phyloP scores from a whole-genome alignment of 2,888 invertebrate genomes.

The Chymomyza fuscimana region DNA sequence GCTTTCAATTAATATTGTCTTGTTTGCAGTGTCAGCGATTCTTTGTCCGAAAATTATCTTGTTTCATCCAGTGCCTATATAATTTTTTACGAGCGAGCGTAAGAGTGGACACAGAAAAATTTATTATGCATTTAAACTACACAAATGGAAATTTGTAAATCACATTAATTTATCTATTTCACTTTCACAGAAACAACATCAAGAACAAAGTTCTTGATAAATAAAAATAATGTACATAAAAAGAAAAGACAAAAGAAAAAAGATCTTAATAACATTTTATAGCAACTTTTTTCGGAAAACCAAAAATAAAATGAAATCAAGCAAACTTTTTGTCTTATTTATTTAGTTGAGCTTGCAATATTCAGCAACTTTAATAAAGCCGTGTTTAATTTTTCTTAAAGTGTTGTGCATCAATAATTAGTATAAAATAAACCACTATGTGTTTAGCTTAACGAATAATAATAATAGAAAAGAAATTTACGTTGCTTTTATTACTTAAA shows the following conservation, averaged over 20 bases:
- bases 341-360: too few relatives aligned
- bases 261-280: not conserved
- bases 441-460: too few relatives aligned
- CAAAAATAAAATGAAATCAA: conserved; percentile 11
- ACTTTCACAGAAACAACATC: conserved; percentile 5
- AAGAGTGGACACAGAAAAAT: conserved; percentile 48
- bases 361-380: too few relatives aligned
- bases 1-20: not conserved
- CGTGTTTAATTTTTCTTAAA: too few relatives aligned
- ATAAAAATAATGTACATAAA: not conserved
- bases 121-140: too few relatives aligned
- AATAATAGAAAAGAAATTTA: too few relatives aligned
- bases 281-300: conserved; percentile 33
- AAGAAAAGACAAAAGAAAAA: conserved; percentile 4
- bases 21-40: conserved; percentile 77
- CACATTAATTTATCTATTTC: conserved; percentile 28
- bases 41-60: conserved; percentile 80
- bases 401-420: too few relatives aligned
- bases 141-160: conserved; percentile 16
- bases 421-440: too few relatives aligned
- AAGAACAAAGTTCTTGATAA: not conserved
- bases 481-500: too few relatives aligned
- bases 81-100: conserved; percentile 90
- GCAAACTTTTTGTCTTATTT: too few relatives aligned
- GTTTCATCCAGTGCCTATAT: conserved; percentile 95